Percentiles rank a stretch among this genome's conserved stretches.
Evolutionary conservation across 35 echinoderm and acorn worm genomes (phyloP).

Genomic region (Strongylocentrotus purpuratus): DNA sequence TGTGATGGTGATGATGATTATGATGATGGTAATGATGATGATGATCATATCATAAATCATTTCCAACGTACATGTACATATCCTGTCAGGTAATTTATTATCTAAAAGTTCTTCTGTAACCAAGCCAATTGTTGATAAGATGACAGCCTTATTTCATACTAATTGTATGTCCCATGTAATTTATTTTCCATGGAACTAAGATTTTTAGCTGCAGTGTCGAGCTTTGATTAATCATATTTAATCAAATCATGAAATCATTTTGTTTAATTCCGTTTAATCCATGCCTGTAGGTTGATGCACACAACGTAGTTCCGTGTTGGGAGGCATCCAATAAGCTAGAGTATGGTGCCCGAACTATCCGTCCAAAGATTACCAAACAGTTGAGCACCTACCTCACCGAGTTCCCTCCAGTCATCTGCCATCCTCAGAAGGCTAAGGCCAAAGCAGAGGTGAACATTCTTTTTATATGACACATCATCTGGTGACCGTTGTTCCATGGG

Average conservation of each 20-base stretch:
- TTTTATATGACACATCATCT: too few species aligned
- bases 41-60: neutral
- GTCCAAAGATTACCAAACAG: slow-evolving; percentile 75
- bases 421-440: slow-evolving; percentile 64
- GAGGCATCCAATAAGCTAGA: slow-evolving; percentile 80
- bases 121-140: too few species aligned
- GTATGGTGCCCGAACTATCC: slow-evolving; percentile 78
- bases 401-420: slow-evolving; percentile 70
- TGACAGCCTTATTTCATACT: too few species aligned
- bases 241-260: too few species aligned
- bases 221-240: too few species aligned
- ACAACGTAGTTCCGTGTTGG: slow-evolving; percentile 81
- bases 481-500: too few species aligned
- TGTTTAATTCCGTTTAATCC: neutral
- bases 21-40: neutral
- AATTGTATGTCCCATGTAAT: too few species aligned
- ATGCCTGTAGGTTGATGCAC: slow-evolving; percentile 71
- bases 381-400: slow-evolving; percentile 69
- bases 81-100: too few species aligned
- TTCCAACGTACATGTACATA: too few species aligned
- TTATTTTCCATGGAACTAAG: too few species aligned
- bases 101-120: too few species aligned
- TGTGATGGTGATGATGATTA: neutral
- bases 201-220: too few species aligned
- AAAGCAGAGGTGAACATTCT: slow-evolving; percentile 66